Conservation (phyloP, 30 jellyfish, hydroid and myxozoan genomes). For the Cassiopea xamachana region DNA sequence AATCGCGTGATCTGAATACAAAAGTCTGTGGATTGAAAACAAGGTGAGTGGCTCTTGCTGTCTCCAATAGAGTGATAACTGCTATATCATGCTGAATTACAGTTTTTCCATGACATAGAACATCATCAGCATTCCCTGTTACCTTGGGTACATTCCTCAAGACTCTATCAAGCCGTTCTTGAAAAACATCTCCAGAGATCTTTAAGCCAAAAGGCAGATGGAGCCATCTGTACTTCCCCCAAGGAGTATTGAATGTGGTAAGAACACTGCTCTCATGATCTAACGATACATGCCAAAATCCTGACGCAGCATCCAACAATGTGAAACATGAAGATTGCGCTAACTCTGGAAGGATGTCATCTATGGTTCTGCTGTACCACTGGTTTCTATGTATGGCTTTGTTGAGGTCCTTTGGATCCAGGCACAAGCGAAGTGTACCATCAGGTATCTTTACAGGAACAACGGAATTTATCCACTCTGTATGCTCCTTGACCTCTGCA, state of each 20-base stretch:
- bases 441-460: slow-evolving; percentile 57
- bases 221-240: slow-evolving; percentile 25
- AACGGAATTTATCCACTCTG: slow-evolving; percentile 65
- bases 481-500: slow-evolving; percentile 44
- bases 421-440: slow-evolving; percentile 72
- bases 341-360: slow-evolving; percentile 53
- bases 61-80: slow-evolving; percentile 11
- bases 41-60: slow-evolving; percentile 3
- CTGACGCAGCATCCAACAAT: background rate
- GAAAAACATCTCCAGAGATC: slow-evolving; percentile 39
- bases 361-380: slow-evolving; percentile 35
- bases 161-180: slow-evolving; percentile 16
- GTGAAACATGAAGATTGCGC: slow-evolving; percentile 9
- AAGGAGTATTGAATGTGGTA: slow-evolving; percentile 48
- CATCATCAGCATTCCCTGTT: slow-evolving; percentile 20
- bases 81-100: slow-evolving; percentile 33
- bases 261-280: slow-evolving; percentile 26
- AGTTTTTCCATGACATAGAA: slow-evolving; percentile 2
- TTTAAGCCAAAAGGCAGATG: slow-evolving; percentile 50
- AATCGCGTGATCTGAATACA: slow-evolving; percentile 6
- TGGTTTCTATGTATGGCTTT: slow-evolving; percentile 26
- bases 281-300: slow-evolving; percentile 40
- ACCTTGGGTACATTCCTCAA: background rate
- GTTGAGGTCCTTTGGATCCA: slow-evolving; percentile 56
- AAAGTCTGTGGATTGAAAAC: slow-evolving; percentile 21